Evolutionary conservation across 2,888 invertebrate species (phyloP), one percentile per base, ranked within the genome.

Genomic region (Phaedon cochleariae): DNA sequence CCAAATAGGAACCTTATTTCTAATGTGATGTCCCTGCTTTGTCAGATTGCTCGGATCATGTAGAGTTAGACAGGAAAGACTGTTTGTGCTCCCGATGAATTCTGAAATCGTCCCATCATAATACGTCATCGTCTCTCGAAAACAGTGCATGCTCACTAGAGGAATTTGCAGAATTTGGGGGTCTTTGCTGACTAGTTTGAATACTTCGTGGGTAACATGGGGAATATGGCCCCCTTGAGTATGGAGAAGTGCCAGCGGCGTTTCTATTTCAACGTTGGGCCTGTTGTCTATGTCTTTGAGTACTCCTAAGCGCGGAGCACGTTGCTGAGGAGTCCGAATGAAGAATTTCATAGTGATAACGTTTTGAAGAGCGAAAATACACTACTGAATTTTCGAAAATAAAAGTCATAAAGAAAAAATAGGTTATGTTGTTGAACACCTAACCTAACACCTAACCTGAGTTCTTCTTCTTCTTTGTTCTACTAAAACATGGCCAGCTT

Each of bases 201-300:
- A 86, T 0, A 92, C 91, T 83, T 94, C 94, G 69, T 89, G 87
- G 0, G 92, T 93, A 20, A 97, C 83, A 82, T 95, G 92, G 0
- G 95, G 94, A 53, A 95, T 88, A 82, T 92, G 91, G 51, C 94
- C 96, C 73, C 91, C 90, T 86, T 89, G 90, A 6, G 95, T 94
- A 67, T 93, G 89, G 64, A 94, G 83, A 76, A 94, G 86, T 29
- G 91, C 85, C 55, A 91, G 82, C 0, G 95, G 95, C 21, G 95
- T 95, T 83, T 91, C 89, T 53, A 92, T 86, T 51, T 79, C 77
- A 34, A 86, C 77, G 58, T 85, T 85, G 0, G 88, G 87, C 54
- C 86, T 85, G 74, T 87, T 86, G 22, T 86, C 81, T 62, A 92
- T 85, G 68, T 87, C 88, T 0, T 86, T 84, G 20, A 92, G 75